Conservation (phyloP, 2,797 vertebrate genomes). For the Pristis pectinata region DNA sequence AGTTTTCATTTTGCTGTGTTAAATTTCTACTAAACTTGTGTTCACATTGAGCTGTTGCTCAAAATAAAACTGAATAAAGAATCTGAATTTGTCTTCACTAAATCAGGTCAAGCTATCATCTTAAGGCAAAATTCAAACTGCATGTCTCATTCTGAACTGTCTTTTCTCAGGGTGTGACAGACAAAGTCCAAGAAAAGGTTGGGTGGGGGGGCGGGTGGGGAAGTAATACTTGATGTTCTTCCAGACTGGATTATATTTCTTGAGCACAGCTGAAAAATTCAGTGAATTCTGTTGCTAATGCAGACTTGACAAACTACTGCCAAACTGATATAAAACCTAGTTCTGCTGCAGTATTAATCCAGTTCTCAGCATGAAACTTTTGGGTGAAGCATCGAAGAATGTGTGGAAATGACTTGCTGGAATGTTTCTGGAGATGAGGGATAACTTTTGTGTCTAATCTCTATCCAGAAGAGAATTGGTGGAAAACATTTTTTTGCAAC, state of each 20-base stretch:
- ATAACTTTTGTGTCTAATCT: not conserved
- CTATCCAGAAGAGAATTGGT: too few species aligned
- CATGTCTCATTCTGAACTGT: slow-evolving; percentile 7
- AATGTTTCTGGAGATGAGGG: not conserved
- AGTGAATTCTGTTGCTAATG: not conserved
- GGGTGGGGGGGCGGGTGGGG: not conserved
- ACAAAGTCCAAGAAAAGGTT: slow-evolving; percentile 15
- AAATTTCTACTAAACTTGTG: not conserved
- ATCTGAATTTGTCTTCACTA: not conserved
- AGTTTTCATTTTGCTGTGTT: not conserved
- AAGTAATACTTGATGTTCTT: slow-evolving; percentile 35
- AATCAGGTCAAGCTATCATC: not conserved
- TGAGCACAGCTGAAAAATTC: slow-evolving; percentile 25
- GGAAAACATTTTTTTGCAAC: too few species aligned
- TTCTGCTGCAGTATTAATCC: not conserved
- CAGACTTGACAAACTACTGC: not conserved
- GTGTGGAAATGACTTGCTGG: not conserved
- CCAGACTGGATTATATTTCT: slow-evolving; percentile 31
- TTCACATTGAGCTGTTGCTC: not conserved
- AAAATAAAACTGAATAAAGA: not conserved
- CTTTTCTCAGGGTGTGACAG: too few species aligned
- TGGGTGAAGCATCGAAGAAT: not conserved
- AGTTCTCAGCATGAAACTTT: not conserved
- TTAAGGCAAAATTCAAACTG: not conserved
- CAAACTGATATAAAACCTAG: not conserved